Conservation (phyloP, 2,888 invertebrate genomes). For the Tanaodytes sp. region DNA sequence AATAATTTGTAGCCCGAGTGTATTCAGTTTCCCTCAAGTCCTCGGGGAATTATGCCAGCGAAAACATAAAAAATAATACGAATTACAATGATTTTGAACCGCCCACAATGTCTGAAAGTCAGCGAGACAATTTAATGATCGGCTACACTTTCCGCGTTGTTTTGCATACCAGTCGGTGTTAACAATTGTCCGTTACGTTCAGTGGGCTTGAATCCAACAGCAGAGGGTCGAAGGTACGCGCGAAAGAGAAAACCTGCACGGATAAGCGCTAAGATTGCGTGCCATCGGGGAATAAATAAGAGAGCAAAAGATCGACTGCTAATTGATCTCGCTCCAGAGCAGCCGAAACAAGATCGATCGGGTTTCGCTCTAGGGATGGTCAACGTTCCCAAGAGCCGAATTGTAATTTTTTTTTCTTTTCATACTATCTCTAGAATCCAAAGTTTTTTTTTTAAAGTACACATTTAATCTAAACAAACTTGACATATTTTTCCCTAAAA, state of each 20-base stretch:
- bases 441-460: no score
- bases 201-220: constrained; percentile 25
- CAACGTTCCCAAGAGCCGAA: constrained; percentile 24
- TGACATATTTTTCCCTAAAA: no score
- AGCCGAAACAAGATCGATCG: constrained; percentile 44
- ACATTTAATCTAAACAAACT: no score
- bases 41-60: constrained; percentile 1
- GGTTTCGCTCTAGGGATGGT: constrained; percentile 29
- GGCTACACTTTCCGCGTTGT: constrained; percentile 48
- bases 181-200: constrained; percentile 37
- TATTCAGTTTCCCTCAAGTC: no score
- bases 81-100: constrained; percentile 36
- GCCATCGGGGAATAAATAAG: constrained; percentile 36
- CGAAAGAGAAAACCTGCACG: not conserved
- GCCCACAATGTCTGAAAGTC: constrained; percentile 8
- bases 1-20: no score
- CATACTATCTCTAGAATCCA: no score
- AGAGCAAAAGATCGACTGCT: constrained; percentile 31
- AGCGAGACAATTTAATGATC: constrained; percentile 40
- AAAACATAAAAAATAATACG: constrained; percentile 26
- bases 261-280: no score
- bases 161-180: constrained; percentile 39
- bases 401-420: no score
- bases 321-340: constrained; percentile 57
- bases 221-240: not conserved